Evolutionary conservation across 2,888 invertebrate species (phyloP), one percentile per base, ranked within the genome.

Genomic region (Acleris sparsana): DNA sequence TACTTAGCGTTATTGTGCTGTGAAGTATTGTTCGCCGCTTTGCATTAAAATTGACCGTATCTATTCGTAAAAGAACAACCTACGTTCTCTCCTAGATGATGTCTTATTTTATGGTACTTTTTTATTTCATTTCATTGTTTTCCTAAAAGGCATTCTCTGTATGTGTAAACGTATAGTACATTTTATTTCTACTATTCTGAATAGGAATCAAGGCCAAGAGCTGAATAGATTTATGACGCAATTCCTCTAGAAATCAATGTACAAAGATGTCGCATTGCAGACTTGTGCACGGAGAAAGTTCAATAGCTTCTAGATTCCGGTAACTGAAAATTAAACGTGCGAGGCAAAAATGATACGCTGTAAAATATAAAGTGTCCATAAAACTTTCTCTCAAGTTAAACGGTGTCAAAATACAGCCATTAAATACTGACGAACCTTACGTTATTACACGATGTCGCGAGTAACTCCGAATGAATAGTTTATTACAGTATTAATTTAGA

Each of bases 1-100:
- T 88, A 87, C 85, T 82, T 87, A 82, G 84, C 82, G 82, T 86
- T 86, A 84, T 83, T 82, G 82, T 84, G 73, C 82, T 83, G 84
- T 83, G 85, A 75, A 72, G 83, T 85, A 88, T 88, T 87, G 87
- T 89, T 83, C 76, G 73, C 66, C 74, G 82, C 73, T 78, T 77
- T 79, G 84, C 84, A 86, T 87, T 84, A 80, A 82, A 84, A 86
- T 80, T 73, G 68, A 53, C 59, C 65, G 51, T 57, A 66, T 66
- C 62, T 53, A 67, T 65, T 63, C 48, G 66, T 17, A 70, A 72
- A 72, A 16, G 53, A 22, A 53, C 22, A 52, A 58, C 55, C 22
- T 17, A 65, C 62, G 62, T 66, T 62, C 48, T 48, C 48, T n/a
- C 46, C 33, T 46, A n/a, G 33, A 48, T 48, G 46, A 11, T 25